Evolutionary conservation across 2,797 vertebrate species (phyloP), one percentile per base, ranked within the genome.

Genomic region (Chaetodon trifasciatus): DNA sequence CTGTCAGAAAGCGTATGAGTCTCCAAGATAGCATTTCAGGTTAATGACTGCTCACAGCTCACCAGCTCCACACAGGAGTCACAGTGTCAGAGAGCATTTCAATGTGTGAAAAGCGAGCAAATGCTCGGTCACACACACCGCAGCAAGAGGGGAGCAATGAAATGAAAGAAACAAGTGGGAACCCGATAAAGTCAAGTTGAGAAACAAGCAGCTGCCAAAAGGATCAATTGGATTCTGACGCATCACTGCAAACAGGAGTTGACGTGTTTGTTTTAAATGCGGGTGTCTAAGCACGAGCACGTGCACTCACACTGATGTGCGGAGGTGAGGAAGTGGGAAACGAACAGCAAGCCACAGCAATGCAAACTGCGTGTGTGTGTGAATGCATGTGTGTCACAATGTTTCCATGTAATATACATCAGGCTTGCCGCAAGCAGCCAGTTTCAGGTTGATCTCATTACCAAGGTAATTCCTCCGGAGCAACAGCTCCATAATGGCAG

Each of bases 361-460:
- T 85, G 71, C 55, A 73, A 73, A 73, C 42, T 50, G 12, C 66
- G 53, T 44, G 75, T 72, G 60, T 70, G 40, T 63, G 40, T 21
- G 67, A 63, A 40, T 65, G 64, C 19, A 73, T 82, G 83, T 65
- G 79, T 71, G 74, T 86, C 74, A 64, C 75, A 56, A 76, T 79
- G 79, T 85, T 90, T 40, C 79, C 63, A 50, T 90, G 79, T 92
- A 84, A 83, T 88, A 69, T 84, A 85, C 47, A 55, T 87, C 64
- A 70, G 69, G 85, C 74, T 88, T 49, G 86, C 91, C 61, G 75
- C 76, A 21, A 92, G 92, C 93, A 82, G 74, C 85, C 85, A 76
- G 83, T 91, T 92, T 94, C 93, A 94, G 93, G 94, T 95, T 92
- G 91, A 93, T 94, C 92, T 95, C 93, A 95, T 96, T 96, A 95